Percentiles rank a stretch among this genome's conserved stretches.
phyloP scores from a whole-genome alignment of 2,797 vertebrate genomes.

The Oreochromis mossambicus region DNA sequence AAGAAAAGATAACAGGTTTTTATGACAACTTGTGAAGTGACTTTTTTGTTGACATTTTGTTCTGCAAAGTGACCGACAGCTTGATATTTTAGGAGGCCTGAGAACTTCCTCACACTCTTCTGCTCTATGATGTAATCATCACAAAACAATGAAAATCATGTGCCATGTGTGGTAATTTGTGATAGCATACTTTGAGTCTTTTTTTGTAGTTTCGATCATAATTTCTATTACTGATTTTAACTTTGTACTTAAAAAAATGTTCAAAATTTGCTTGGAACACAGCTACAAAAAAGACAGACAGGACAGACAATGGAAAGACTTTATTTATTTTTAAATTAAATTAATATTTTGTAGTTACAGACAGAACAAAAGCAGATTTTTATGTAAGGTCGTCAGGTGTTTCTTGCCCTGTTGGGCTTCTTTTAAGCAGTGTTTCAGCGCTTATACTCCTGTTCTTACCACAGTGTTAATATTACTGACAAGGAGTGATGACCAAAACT shows the following conservation, averaged over 20 bases:
- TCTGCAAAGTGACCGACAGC: constrained; percentile 14
- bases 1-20: neutral
- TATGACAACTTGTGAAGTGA: neutral
- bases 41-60: constrained; percentile 7
- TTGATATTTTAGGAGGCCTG: neutral
- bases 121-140: neutral
- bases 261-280: neutral
- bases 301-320: neutral
- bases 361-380: neutral
- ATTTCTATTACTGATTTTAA: neutral
- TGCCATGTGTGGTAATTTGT: neutral
- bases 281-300: neutral
- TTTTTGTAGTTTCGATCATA: neutral
- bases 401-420: neutral
- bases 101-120: neutral
- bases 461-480: neutral
- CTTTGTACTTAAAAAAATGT: neutral
- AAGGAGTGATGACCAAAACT: neutral
- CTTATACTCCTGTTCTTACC: neutral
- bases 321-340: neutral
- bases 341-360: neutral
- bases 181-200: neutral
- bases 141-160: neutral
- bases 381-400: neutral
- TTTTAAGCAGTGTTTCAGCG: neutral